phyloP scores from a whole-genome alignment of 1,140 invertebrate genomes.

The Caenorhabditis briggsae region DNA sequence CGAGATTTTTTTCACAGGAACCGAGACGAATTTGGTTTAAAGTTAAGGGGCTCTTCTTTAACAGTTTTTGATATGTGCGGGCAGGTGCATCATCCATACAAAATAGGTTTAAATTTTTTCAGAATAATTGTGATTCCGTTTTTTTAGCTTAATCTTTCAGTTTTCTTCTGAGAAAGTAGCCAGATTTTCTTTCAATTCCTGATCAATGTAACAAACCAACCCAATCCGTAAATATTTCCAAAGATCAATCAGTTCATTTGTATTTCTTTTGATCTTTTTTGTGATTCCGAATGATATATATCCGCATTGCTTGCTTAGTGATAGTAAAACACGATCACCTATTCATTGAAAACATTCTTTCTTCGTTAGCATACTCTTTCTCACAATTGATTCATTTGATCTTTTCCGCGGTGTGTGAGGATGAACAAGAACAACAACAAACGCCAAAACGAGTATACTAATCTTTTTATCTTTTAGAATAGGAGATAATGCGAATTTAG shows the following conservation, averaged over 20 bases:
- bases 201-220: too few relatives aligned
- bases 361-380: constrained; percentile 6
- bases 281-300: neutral
- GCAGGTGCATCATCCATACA: too few relatives aligned
- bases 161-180: too few relatives aligned
- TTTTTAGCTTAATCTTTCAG: too few relatives aligned
- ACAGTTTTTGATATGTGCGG: too few relatives aligned
- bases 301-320: constrained; percentile 10
- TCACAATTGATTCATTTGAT: constrained; percentile 6
- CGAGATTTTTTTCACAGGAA: too few relatives aligned
- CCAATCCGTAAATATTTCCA: too few relatives aligned
- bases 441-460: neutral
- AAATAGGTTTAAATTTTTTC: too few relatives aligned
- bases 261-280: constrained; percentile 46
- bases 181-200: too few relatives aligned
- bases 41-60: too few relatives aligned
- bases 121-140: too few relatives aligned
- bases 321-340: constrained; percentile 12
- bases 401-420: neutral
- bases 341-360: constrained; percentile 7
- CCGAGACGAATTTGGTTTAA: too few relatives aligned
- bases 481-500: constrained; percentile 14
- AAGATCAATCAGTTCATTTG: constrained; percentile 39
- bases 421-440: neutral
- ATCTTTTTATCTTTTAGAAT: constrained; percentile 37